A percentile compares a stretch with the other conserved stretches of the same genome.
Conservation (phyloP, 2,888 invertebrate species). For the Hololepta plana region DNA sequence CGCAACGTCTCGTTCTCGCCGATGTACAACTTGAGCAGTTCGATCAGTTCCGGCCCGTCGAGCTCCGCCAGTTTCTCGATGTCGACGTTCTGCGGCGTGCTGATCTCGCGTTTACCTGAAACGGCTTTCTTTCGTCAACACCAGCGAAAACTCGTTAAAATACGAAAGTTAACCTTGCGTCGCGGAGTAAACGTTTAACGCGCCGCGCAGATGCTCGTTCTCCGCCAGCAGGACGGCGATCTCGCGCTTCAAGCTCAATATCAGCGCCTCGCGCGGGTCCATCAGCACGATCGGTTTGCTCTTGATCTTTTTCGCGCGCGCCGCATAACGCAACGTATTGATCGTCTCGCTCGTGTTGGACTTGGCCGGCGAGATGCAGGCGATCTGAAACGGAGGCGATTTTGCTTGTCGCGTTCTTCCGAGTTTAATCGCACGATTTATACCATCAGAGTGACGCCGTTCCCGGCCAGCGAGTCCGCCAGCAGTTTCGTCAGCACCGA, state of each 20-base stretch:
- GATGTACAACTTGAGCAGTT: conserved; percentile 73
- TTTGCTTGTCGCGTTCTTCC: too few species aligned
- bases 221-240: conserved; percentile 70
- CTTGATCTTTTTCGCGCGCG: conserved; percentile 79
- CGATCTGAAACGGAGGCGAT: conserved; percentile 77
- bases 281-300: conserved; percentile 87
- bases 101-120: too few species aligned
- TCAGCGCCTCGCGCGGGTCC: conserved; percentile 86
- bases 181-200: conserved; percentile 32
- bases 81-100: conserved; percentile 41
- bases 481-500: conserved; percentile 85
- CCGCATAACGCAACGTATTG: conserved; percentile 83
- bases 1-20: conserved; percentile 60
- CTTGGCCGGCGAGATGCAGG: conserved; percentile 80
- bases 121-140: conserved; percentile 17
- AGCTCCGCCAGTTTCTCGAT: conserved; percentile 55
- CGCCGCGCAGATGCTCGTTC: conserved; percentile 70
- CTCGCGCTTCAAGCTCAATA: conserved; percentile 74
- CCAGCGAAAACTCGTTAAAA: too few species aligned
- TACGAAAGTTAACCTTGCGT: too few species aligned
- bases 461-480: conserved; percentile 85
- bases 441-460: conserved; percentile 89
- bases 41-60: conserved; percentile 62
- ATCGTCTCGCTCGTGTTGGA: conserved; percentile 75
- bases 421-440: conserved; percentile 14